These are phyloP conservation scores for Crematogaster levior DNA, from an alignment of 2,888 invertebrate species.

Conservation along the genomic window DNA sequence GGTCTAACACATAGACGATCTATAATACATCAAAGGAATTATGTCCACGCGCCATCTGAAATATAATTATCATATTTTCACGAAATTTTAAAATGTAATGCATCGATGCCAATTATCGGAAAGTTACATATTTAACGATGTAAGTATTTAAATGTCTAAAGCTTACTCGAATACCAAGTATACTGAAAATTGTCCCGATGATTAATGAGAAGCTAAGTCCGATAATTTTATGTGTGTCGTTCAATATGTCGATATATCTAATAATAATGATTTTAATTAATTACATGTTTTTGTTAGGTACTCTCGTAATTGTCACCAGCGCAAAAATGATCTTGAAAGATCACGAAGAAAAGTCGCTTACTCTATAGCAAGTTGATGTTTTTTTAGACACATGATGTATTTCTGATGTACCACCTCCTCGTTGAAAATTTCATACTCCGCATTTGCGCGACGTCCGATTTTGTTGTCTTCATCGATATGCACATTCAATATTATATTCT, in stretches of 20 bases:
- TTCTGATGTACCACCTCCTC: conserved; percentile 27
- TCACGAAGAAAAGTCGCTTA: not conserved
- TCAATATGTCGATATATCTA: conserved; percentile 19
- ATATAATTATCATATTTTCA: conserved; percentile 17
- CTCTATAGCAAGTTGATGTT: conserved; percentile 41
- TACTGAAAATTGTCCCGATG: not conserved
- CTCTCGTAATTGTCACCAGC: too few species aligned
- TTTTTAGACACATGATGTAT: conserved; percentile 30
- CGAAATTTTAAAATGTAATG: conserved; percentile 5
- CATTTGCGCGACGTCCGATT: not conserved
- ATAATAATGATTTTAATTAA: not conserved
- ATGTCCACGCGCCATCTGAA: conserved; percentile 6
- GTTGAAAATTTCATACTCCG: not conserved
- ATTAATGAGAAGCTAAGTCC: not conserved
- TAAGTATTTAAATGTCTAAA: not conserved
- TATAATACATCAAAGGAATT: conserved; percentile 22
- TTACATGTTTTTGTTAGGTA: not conserved
- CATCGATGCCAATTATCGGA: not conserved
- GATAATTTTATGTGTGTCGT: conserved; percentile 4
- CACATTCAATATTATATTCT: not conserved
- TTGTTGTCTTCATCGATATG: not conserved
- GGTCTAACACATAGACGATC: conserved; percentile 43
- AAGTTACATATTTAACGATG: not conserved
- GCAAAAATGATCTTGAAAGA: not conserved
- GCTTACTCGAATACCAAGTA: conserved; percentile 40